A percentile compares a stretch with the other conserved stretches of the same genome.
Evolutionary conservation across 2,113 vertebrate genomes (phyloP).

Genomic region (Pseudorectes ferrugineus): DNA sequence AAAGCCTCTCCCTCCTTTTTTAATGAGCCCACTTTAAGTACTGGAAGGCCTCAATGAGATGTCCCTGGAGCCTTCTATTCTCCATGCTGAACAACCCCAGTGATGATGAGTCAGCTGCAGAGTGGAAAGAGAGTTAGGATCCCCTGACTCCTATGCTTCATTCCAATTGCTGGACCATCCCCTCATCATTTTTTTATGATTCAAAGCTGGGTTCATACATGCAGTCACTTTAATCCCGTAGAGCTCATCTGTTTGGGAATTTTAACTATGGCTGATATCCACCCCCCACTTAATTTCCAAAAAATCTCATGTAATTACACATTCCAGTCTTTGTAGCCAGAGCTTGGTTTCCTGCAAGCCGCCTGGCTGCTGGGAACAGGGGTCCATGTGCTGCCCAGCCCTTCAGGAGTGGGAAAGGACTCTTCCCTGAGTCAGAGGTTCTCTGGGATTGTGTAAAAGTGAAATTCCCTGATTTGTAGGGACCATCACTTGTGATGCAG

Average conservation of each 20-base stretch:
- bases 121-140: background rate
- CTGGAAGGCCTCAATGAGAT: background rate
- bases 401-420: background rate
- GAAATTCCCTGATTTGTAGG: background rate
- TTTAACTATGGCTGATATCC: constrained; percentile 32
- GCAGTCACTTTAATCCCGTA: background rate
- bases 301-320: constrained; percentile 44
- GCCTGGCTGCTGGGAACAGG: background rate
- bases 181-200: background rate
- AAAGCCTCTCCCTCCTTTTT: background rate
- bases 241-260: constrained; percentile 27
- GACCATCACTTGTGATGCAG: background rate
- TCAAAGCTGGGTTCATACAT: background rate
- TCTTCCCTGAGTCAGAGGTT: background rate
- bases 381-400: background rate
- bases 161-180: background rate
- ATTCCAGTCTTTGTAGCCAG: constrained; percentile 8
- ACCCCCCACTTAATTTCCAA: background rate
- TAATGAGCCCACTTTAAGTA: background rate
- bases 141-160: background rate
- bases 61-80: background rate
- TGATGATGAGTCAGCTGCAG: background rate
- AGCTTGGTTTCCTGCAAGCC: background rate
- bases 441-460: background rate
- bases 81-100: background rate